These are phyloP conservation scores for Phyllotreta cruciferae DNA, from an alignment of 2,888 invertebrate species.

Conservation along the genomic window DNA sequence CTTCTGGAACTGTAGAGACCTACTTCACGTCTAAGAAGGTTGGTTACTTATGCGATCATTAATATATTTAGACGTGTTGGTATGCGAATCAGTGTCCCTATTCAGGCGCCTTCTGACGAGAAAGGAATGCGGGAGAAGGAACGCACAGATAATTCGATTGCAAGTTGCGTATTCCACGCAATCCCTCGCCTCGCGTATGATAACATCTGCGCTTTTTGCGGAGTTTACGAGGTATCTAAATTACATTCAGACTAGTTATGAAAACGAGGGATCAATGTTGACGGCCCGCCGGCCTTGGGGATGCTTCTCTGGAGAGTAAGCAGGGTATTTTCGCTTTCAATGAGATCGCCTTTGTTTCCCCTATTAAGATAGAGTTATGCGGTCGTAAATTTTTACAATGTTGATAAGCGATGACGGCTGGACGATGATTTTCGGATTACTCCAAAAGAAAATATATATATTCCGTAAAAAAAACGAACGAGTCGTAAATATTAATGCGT, in stretches of 20 bases:
- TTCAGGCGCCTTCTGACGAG: not conserved
- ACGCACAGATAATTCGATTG: slow-evolving; percentile 14
- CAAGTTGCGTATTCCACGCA: slow-evolving; percentile 9
- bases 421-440: too few relatives aligned
- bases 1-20: too few relatives aligned
- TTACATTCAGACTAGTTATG: slow-evolving; percentile 15
- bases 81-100: too few relatives aligned
- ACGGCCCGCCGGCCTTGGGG: not conserved
- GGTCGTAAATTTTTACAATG: too few relatives aligned
- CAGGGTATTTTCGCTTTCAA: slow-evolving; percentile 3
- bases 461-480: too few relatives aligned
- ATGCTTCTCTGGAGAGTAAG: not conserved
- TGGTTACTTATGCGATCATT: too few relatives aligned
- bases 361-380: too few relatives aligned
- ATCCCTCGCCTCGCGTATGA: not conserved
- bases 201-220: slow-evolving; percentile 14
- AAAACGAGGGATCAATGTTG: slow-evolving; percentile 15
- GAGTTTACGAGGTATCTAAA: slow-evolving; percentile 12
- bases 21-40: too few relatives aligned
- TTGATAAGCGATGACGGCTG: too few relatives aligned
- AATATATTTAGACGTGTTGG: too few relatives aligned
- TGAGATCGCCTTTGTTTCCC: not conserved
- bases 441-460: too few relatives aligned
- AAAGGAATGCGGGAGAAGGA: not conserved
- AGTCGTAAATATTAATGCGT: too few relatives aligned